Base-by-base conservation (phyloP, 2,888 invertebrate genomes). In the Leptopterna dolabrata region DNA sequence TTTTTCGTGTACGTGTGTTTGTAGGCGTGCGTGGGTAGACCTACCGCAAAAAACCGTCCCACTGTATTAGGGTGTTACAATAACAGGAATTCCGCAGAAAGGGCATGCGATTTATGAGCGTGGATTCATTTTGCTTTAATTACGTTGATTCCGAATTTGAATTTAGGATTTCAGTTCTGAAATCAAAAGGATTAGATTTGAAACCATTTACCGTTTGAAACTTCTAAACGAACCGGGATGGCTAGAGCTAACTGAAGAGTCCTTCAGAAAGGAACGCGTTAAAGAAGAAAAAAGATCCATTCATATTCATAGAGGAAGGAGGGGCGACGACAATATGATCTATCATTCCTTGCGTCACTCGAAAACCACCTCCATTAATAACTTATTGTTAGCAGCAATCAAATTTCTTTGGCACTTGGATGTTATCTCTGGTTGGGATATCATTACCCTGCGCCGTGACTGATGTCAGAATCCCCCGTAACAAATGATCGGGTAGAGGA, bases 301-400 rank as follows among this genome's bases (percentile, higher is more conserved):
- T 85, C 85, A 85, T 85, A 85, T 85, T 85, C 85, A 85, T 76
- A 73, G 85, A 82, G 45, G 45, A 76, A 76, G 85, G 76, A 73
- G 85, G 76, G 73, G 73, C 85, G 85, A 45, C 73, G 85, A 85
- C 85, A 85, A 51, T 85, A 47, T 51, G 85, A 85, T 85, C 85
- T 47, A 85, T 85, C 85, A 85, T 47, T 85, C 73, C 45, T 85
- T 71, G 73, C 84, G 84, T 85, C 85, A 73, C 73, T 45, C 45
- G 41, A 76, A 71, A 41, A 29, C 71, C 47, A 36, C 73, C 19
- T 73, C 45, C 85, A 85, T 85, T 85, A 76, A 76, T 85, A 85
- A 76, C 85, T 85, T 85, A 85, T 85, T 85, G 85, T 85, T 85
- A 76, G 71, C 47, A 51, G 85, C 85, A 47, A 85, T 85, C 85